Base-by-base conservation (phyloP, 1,140 invertebrate genomes). In the Aphis craccivora region DNA sequence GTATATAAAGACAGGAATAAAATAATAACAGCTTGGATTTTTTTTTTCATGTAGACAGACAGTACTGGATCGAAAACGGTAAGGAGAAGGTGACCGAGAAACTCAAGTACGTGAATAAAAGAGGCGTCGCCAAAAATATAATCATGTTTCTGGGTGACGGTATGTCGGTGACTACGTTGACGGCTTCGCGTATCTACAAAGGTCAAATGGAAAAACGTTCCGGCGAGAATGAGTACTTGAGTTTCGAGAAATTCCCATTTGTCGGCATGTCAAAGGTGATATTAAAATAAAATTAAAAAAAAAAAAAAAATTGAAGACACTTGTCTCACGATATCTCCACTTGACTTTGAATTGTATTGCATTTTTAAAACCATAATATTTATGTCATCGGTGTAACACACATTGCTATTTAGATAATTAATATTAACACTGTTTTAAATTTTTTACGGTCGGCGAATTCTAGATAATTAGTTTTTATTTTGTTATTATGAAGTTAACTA, bases 81-180 rank as follows among this genome's bases (percentile, higher is more conserved):
- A 93, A 94, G 89, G 23, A 87, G 35, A 76, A n/a, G 30, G 91
- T 95, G 37, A 35, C 91, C 20, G 86, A 94, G 8, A 93, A 94
- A 81, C 43, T 94, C 60, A 84, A 88, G 30, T 93, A 93, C 37
- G 76, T 91, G 53, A 93, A 90, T 25, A 94, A 94, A 67, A 94
- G 20, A 22, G 94, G 95, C 1, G 94, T 93, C 88, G 97, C 97
- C 18, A 97, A 97, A 94, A 97, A 97, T 95, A 95, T 97, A 0
- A 96, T 98, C 30, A 95, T 98, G 93, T 97, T 97, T 94, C 94
- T 98, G 83, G 97, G 97, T 0, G 97, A 98, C 94, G 97, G 97
- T 5, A 97, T 98, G 96, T 97, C 97, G 2, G 95, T 97, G 22
- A 95, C 97, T 5, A 97, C 97, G 0, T 94, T 97, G 22, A 97